Percentiles rank a stretch among this genome's conserved stretches.
Evolutionary conservation across 2,797 vertebrate genomes (phyloP).

Genomic region (Enteromius paludinosus): DNA sequence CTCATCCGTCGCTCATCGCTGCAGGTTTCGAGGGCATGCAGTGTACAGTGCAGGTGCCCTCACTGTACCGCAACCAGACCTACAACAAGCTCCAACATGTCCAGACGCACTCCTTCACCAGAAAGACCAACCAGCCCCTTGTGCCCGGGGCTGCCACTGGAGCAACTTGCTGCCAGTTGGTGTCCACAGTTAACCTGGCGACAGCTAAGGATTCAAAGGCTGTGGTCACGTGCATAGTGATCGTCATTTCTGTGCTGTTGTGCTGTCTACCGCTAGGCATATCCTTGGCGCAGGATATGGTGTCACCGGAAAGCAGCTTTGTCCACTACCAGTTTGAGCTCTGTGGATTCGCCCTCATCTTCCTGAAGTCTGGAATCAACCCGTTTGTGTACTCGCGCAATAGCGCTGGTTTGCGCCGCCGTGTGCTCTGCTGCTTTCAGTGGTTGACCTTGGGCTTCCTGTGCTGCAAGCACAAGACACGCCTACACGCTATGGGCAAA

Average conservation of each 20-base stretch:
- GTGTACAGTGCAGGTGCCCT: slow-evolving; percentile 78
- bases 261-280: slow-evolving; percentile 94
- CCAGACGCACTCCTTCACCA: slow-evolving; percentile 79
- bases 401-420: slow-evolving; percentile 90
- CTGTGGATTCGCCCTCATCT: slow-evolving; percentile 92
- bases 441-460: slow-evolving; percentile 82
- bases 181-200: slow-evolving; percentile 87
- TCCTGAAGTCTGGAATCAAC: slow-evolving; percentile 95
- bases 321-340: slow-evolving; percentile 94
- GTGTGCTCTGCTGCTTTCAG: slow-evolving; percentile 88
- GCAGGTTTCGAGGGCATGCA: slow-evolving; percentile 80
- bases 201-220: slow-evolving; percentile 92
- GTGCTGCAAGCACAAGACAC: slow-evolving; percentile 92
- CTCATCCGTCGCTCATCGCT: slow-evolving; percentile 76
- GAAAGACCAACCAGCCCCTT: slow-evolving; percentile 69
- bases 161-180: slow-evolving; percentile 84
- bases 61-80: slow-evolving; percentile 89
- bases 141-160: slow-evolving; percentile 75
- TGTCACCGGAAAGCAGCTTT: slow-evolving; percentile 83
- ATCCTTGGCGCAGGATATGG: slow-evolving; percentile 86
- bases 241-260: slow-evolving; percentile 90
- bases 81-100: slow-evolving; percentile 86
- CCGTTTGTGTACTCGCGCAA: slow-evolving; percentile 97
- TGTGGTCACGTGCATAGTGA: slow-evolving; percentile 89
- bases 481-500: slow-evolving; percentile 90